Percentiles rank a stretch among this genome's conserved stretches.
phyloP scores from a whole-genome alignment of 53 echinoderm and acorn worm species.

The Echinometra lucunter region DNA sequence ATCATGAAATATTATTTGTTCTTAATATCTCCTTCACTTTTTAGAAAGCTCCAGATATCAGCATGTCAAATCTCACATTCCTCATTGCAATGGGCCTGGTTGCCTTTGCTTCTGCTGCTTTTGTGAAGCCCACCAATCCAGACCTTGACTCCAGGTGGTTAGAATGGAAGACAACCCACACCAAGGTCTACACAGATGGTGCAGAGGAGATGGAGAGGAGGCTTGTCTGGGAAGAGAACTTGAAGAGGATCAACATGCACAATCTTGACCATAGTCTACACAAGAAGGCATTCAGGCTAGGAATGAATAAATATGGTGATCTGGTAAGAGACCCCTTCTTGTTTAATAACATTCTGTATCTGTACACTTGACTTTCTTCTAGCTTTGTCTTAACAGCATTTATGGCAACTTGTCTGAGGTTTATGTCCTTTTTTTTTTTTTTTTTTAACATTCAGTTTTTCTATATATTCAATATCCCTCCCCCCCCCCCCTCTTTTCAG shows the following conservation, averaged over 20 bases:
- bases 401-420: too few species aligned
- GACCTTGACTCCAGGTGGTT: conserved; percentile 73
- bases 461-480: too few species aligned
- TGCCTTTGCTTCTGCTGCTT: conserved; percentile 44
- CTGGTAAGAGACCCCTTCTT: conserved; percentile 75
- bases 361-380: too few species aligned
- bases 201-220: conserved; percentile 81
- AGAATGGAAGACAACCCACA: conserved; percentile 77
- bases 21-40: background rate
- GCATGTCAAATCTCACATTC: conserved; percentile 57
- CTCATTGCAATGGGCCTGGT: conserved; percentile 53
- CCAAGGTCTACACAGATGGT: conserved; percentile 70
- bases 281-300: conserved; percentile 83
- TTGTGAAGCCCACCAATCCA: background rate
- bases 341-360: too few species aligned
- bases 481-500: too few species aligned
- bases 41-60: conserved; percentile 3
- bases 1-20: background rate
- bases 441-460: background rate
- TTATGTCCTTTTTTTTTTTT: too few species aligned
- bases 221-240: conserved; percentile 86
- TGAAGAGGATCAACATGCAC: conserved; percentile 82
- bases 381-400: too few species aligned
- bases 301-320: conserved; percentile 93
- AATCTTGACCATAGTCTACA: conserved; percentile 86